phyloP scores from a whole-genome alignment of 1,140 invertebrate genomes.

The Grapholita molesta region DNA sequence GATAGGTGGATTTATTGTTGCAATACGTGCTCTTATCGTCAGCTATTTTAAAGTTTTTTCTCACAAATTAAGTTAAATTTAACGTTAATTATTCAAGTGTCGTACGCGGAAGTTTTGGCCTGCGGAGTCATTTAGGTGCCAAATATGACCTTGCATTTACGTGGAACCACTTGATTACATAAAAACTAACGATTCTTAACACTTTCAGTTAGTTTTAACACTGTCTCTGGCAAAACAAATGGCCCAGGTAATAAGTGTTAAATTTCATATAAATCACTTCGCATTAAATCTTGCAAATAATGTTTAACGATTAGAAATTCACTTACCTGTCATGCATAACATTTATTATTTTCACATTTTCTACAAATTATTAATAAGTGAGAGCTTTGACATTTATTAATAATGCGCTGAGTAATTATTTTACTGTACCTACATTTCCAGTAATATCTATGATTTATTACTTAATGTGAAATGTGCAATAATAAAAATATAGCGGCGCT shows the following conservation, averaged over 20 bases:
- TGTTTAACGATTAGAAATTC: neutral
- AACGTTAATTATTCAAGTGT: too few species aligned
- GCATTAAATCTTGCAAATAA: neutral
- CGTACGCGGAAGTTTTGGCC: neutral
- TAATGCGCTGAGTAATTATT: neutral
- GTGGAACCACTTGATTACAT: neutral
- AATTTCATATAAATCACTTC: neutral
- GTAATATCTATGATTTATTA: neutral
- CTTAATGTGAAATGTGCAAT: too few species aligned
- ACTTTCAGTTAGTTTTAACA: neutral
- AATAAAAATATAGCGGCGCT: too few species aligned
- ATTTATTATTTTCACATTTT: neutral
- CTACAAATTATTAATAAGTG: neutral
- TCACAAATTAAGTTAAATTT: too few species aligned
- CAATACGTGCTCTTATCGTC: too few species aligned
- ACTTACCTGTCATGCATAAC: neutral
- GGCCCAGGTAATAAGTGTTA: neutral
- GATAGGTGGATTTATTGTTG: too few species aligned
- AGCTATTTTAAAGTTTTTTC: too few species aligned
- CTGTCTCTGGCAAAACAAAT: neutral
- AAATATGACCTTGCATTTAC: neutral
- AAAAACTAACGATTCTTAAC: neutral
- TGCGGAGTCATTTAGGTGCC: neutral
- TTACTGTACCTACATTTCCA: neutral
- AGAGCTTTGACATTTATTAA: neutral